Evolutionary conservation across 1,140 invertebrate genomes (phyloP).

Genomic region (Drosophila lini): DNA sequence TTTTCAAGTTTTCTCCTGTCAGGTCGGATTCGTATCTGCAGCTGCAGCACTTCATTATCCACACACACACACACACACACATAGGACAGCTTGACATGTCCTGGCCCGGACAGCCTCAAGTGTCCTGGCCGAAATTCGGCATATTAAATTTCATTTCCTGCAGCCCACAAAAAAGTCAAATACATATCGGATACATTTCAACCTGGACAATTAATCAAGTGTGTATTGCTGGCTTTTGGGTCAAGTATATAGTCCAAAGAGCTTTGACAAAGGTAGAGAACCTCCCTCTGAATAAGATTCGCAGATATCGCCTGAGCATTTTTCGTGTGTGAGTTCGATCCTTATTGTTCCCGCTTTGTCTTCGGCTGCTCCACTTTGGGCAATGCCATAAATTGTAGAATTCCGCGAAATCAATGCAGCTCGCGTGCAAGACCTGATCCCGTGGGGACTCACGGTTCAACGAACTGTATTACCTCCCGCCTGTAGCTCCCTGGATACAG

Average conservation of each 20-base stretch:
- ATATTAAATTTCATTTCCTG: constrained; percentile 66
- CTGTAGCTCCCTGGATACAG: constrained; percentile 14
- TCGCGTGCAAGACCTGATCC: constrained; percentile 14
- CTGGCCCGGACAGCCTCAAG: constrained; percentile 65
- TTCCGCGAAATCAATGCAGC: constrained; percentile 17
- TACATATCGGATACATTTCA: constrained; percentile 34
- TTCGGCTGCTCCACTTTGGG: constrained; percentile 32
- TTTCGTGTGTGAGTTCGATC: not conserved
- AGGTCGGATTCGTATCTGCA: constrained; percentile 63
- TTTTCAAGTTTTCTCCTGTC: constrained; percentile 68
- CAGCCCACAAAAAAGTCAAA: constrained; percentile 47
- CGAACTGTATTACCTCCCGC: constrained; percentile 14
- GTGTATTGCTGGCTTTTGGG: constrained; percentile 13
- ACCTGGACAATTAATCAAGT: constrained; percentile 65
- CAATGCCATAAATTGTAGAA: constrained; percentile 36
- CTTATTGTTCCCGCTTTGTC: constrained; percentile 8
- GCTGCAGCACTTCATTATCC: constrained; percentile 71
- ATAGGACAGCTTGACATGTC: not conserved
- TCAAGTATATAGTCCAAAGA: not conserved
- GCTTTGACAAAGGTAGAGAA: not conserved
- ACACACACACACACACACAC: constrained; percentile 17
- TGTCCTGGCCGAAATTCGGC: constrained; percentile 69
- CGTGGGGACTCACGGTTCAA: constrained; percentile 28
- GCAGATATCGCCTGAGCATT: not conserved
- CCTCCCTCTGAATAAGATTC: not conserved